Evolutionary conservation across 2,113 vertebrate species (phyloP), one percentile per base, ranked within the genome.

Genomic region (Misgurnus mizolepis): DNA sequence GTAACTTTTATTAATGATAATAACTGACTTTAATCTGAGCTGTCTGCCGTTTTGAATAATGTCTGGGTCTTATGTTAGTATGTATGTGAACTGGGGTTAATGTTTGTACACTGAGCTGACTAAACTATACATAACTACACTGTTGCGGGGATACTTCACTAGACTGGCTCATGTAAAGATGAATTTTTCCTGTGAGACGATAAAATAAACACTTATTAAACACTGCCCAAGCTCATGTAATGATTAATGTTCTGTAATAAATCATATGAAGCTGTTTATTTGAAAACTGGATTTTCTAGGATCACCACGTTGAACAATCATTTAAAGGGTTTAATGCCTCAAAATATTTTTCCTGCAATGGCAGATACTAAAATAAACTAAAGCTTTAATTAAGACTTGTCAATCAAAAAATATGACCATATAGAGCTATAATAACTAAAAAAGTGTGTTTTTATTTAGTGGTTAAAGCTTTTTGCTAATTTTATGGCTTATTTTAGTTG

Each of bases 171-270:
- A 7, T 58, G 17, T 18, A 18, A n/a, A 58, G 55, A n/a, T 41
- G 2, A 55, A 53, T 40, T 47, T 40, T 17, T 12, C 34, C 27
- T 1, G 22, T 6, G 34, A 56, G 15, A 39, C 39, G 34, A 40
- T 71, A 56, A 71, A n/a, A 56, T 56, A 18, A 56, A 71, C 69
- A 71, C 34, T 7, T 56, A 72, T 41, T 39, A 72, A 72, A 41
- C 53, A 72, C 53, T 72, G 39, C 14, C 56, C 50, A n/a, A 40
- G 18, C 69, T 56, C 34, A 4, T 56, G 15, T 56, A 71, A 71
- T 71, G 69, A 71, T n/a, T 41, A 56, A 71, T 56, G 69, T 40
- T 56, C 50, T 71, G 55, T 55, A 71, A 71, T 71, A 56, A 71
- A 71, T 56, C 50, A 56, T 40, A 40, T 4, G 5, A 71, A 56